phyloP scores from a whole-genome alignment of 1,140 invertebrate species.

The Drosophila ambigua region DNA sequence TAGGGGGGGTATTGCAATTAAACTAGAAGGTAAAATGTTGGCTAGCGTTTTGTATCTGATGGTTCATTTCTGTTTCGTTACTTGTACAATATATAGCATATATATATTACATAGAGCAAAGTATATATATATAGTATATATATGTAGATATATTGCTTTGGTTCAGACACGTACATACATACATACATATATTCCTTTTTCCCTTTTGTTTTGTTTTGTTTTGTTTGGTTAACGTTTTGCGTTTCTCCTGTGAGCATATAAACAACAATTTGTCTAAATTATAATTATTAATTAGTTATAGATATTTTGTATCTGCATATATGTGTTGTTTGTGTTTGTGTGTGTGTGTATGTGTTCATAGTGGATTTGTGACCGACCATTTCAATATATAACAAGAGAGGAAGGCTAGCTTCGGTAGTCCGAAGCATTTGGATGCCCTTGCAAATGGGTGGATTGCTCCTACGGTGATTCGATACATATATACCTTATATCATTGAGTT shows the following conservation, averaged over 20 bases:
- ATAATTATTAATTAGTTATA: slow-evolving; percentile 32
- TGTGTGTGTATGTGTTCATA: background rate
- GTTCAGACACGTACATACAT: background rate
- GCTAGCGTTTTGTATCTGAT: slow-evolving; percentile 3
- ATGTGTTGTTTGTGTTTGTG: background rate
- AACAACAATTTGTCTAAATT: slow-evolving; percentile 69
- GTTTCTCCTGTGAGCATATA: slow-evolving; percentile 44
- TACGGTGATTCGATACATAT: background rate
- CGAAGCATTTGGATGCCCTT: too few relatives aligned
- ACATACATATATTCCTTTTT: background rate
- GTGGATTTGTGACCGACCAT: too few relatives aligned
- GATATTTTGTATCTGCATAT: background rate
- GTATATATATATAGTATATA: background rate
- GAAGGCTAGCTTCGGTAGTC: too few relatives aligned
- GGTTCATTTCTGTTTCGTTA: background rate
- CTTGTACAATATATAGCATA: too few relatives aligned
- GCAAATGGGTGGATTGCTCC: too few relatives aligned
- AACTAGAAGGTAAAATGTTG: slow-evolving; percentile 28
- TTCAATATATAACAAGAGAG: too few relatives aligned
- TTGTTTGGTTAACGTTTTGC: slow-evolving; percentile 26
- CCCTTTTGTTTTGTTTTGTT: slow-evolving; percentile 16
- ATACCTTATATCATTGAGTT: too few relatives aligned
- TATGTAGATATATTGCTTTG: slow-evolving; percentile 31
- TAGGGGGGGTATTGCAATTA: slow-evolving; percentile 33
- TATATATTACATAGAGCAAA: too few relatives aligned